Percentiles rank a stretch among this genome's conserved stretches.
These are phyloP conservation scores for Drosophila suzukii DNA, from an alignment of 1,140 invertebrate species.

Conservation along the genomic window DNA sequence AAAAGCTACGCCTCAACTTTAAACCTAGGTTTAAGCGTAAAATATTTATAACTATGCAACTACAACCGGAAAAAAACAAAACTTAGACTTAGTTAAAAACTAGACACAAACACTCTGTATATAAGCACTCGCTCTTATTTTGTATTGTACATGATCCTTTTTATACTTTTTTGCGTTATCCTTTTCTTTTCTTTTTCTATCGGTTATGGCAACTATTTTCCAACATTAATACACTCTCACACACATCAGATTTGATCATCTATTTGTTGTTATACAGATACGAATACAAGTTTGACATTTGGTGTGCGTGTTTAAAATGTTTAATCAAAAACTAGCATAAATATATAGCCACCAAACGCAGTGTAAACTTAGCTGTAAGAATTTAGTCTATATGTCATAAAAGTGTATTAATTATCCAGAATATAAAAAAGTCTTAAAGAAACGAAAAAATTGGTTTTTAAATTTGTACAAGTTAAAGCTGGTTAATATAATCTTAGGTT, in stretches of 20 bases:
- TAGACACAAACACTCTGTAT: constrained; percentile 54
- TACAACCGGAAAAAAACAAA: constrained; percentile 13
- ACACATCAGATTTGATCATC: constrained; percentile 28
- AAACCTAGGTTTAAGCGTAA: constrained; percentile 48
- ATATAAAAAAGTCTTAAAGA: constrained; percentile 45
- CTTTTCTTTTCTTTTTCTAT: constrained; percentile 27
- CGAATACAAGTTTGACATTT: constrained; percentile 35
- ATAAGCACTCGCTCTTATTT: constrained; percentile 48
- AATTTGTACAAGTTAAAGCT: neutral
- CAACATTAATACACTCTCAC: constrained; percentile 33
- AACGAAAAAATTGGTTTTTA: neutral
- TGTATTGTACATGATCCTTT: constrained; percentile 54
- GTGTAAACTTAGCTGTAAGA: constrained; percentile 44
- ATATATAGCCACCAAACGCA: constrained; percentile 63
- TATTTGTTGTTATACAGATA: constrained; percentile 25
- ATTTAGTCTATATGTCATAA: constrained; percentile 48
- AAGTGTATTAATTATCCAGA: constrained; percentile 67
- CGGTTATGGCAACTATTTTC: constrained; percentile 69
- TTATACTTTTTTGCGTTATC: constrained; percentile 35
- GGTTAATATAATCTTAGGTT: too few species aligned
- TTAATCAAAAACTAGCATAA: constrained; percentile 65
- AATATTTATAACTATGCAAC: constrained; percentile 24
- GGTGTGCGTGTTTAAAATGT: constrained; percentile 55
- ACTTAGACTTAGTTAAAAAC: constrained; percentile 32
- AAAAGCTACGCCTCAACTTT: constrained; percentile 50